These are phyloP conservation scores for Protosalanx chinensis DNA, from an alignment of 2,797 vertebrate species.

Conservation along the genomic window DNA sequence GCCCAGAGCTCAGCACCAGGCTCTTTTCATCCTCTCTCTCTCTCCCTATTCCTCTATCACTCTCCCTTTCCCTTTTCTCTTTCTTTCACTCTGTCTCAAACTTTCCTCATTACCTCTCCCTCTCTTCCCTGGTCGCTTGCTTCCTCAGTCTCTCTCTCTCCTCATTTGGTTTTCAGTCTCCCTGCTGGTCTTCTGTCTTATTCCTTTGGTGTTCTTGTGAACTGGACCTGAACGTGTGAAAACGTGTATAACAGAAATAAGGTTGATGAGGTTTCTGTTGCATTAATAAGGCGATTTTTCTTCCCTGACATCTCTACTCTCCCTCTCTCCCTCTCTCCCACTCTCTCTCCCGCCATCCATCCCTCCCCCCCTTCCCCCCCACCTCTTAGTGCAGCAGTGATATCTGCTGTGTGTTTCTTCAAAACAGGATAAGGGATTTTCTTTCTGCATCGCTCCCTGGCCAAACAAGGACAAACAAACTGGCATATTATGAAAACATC, in stretches of 20 bases:
- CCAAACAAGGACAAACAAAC: not conserved
- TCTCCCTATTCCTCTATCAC: not conserved
- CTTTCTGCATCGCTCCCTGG: not conserved
- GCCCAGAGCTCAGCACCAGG: constrained; percentile 45
- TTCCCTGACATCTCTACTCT: not conserved
- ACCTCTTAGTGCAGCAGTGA: too few species aligned
- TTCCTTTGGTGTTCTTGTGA: not conserved
- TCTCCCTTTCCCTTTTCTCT: not conserved
- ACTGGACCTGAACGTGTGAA: constrained; percentile 14
- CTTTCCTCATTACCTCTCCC: not conserved
- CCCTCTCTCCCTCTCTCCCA: not conserved
- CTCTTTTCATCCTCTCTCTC: constrained; percentile 18
- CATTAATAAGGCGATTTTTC: constrained; percentile 5
- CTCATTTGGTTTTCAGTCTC: constrained; percentile 13
- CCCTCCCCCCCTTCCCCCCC: not conserved
- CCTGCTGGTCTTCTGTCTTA: not conserved
- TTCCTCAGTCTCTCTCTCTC: not conserved
- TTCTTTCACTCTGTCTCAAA: not conserved
- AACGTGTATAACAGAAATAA: not conserved
- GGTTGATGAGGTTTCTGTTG: not conserved
- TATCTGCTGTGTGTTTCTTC: too few species aligned
- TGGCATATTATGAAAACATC: not conserved
- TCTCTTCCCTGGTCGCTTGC: constrained; percentile 11
- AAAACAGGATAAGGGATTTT: not conserved
- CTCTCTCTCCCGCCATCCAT: not conserved